phyloP scores from a whole-genome alignment of 2,113 vertebrate genomes.

The Sylvilagus bachmani region DNA sequence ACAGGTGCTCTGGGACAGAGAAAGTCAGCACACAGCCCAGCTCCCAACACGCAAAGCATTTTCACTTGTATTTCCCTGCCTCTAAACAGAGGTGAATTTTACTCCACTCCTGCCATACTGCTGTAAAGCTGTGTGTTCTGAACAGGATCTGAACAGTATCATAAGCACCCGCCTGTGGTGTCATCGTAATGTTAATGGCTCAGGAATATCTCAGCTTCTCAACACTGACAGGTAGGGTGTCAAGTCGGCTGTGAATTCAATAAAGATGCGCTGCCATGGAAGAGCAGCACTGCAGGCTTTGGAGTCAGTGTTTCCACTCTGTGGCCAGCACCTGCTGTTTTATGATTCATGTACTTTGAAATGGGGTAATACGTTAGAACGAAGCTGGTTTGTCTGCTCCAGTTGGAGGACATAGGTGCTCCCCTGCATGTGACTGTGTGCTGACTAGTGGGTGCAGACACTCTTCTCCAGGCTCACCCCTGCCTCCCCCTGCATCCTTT shows the following conservation, averaged over 20 bases:
- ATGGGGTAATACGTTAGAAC: background rate
- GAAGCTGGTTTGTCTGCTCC: background rate
- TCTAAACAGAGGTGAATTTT: rapidly evolving
- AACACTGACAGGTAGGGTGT: too few relatives aligned
- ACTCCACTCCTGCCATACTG: rapidly evolving
- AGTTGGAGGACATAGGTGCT: rapidly evolving
- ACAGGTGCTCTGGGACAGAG: background rate
- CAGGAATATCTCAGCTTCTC: background rate
- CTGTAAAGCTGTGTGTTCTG: rapidly evolving
- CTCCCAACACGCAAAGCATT: rapidly evolving
- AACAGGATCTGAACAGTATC: background rate
- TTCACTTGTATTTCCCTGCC: background rate
- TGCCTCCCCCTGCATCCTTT: conserved; percentile 70
- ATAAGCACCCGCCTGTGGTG: background rate
- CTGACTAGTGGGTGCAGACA: background rate
- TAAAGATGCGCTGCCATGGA: rapidly evolving
- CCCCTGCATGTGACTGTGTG: background rate
- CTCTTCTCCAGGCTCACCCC: background rate
- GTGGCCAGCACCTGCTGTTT: background rate
- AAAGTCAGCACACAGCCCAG: background rate
- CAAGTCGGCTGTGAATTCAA: background rate
- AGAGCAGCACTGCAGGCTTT: background rate
- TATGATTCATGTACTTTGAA: background rate
- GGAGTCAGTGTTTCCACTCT: too few relatives aligned
- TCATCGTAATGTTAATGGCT: background rate